These are phyloP conservation scores for Lysandra bellargus DNA, from an alignment of 2,888 invertebrate genomes.

Conservation along the genomic window DNA sequence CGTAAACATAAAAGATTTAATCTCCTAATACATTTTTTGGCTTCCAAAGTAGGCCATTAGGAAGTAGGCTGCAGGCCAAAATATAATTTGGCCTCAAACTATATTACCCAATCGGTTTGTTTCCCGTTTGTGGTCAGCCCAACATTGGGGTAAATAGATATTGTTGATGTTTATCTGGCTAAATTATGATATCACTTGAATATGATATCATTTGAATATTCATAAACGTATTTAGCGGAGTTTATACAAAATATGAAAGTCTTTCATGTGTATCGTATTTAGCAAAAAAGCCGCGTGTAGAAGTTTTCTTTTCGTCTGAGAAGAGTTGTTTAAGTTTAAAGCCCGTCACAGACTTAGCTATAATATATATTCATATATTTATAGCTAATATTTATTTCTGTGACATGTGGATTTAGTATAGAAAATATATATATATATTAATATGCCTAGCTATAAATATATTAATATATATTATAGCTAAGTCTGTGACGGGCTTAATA, in stretches of 20 bases:
- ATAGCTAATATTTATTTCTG: no score
- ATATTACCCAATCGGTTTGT: constrained; percentile 16
- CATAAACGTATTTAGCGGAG: neutral
- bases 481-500: no score
- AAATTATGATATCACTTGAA: constrained; percentile 39
- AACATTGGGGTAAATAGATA: constrained; percentile 39
- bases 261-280: neutral
- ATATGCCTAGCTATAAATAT: no score
- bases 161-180: constrained; percentile 58
- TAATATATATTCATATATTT: no score
- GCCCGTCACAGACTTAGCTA: no score
- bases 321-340: no score
- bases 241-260: neutral
- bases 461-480: no score
- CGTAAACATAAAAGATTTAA: constrained; percentile 9
- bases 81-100: constrained; percentile 25
- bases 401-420: no score
- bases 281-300: neutral
- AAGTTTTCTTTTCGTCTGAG: no score
- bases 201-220: neutral
- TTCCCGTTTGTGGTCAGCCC: constrained; percentile 9
- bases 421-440: no score
- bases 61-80: constrained; percentile 18
- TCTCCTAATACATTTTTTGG: constrained; percentile 21
- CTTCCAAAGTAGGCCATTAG: constrained; percentile 18